These are phyloP conservation scores for Lepidurus arcticus DNA, from an alignment of 1,140 invertebrate species.

Conservation along the genomic window DNA sequence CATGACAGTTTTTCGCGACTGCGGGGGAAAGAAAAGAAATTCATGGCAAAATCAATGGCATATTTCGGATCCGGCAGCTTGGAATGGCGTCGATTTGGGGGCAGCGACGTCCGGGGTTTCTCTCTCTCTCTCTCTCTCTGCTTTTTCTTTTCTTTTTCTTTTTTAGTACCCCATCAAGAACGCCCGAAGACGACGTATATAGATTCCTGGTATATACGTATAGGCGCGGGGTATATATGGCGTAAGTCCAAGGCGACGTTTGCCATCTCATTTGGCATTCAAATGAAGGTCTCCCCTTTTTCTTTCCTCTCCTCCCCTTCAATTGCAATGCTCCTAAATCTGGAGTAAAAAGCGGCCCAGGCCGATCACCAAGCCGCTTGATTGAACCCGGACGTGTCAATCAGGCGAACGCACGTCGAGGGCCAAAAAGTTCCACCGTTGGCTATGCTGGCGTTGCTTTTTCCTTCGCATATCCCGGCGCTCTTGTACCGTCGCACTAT, in stretches of 20 bases:
- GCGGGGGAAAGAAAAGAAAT: neutral
- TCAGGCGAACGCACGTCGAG: neutral
- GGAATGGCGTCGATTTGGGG: neutral
- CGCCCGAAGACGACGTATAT: neutral
- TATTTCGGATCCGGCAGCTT: neutral
- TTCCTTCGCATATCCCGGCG: neutral
- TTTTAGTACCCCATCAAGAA: slow-evolving; percentile 16
- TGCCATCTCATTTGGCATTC: slow-evolving; percentile 21
- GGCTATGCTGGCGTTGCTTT: neutral
- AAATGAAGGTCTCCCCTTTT: neutral
- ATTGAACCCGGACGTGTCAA: slow-evolving; percentile 18
- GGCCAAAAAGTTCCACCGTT: neutral
- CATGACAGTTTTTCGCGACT: neutral
- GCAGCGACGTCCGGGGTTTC: neutral
- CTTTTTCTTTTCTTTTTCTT: neutral
- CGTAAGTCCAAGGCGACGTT: slow-evolving; percentile 20
- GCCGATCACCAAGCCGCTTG: slow-evolving; percentile 14
- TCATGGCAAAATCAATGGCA: slow-evolving; percentile 15
- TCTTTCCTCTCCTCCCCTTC: slow-evolving; percentile 14
- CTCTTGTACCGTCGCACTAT: neutral
- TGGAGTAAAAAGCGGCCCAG: slow-evolving; percentile 3
- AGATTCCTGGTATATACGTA: neutral
- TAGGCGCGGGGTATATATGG: slow-evolving; percentile 5
- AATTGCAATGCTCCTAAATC: slow-evolving; percentile 7
- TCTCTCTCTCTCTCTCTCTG: neutral